Evolutionary conservation across 2,113 vertebrate species (phyloP), one percentile per base, ranked within the genome.

Genomic region (Myiozetetes cayanensis): DNA sequence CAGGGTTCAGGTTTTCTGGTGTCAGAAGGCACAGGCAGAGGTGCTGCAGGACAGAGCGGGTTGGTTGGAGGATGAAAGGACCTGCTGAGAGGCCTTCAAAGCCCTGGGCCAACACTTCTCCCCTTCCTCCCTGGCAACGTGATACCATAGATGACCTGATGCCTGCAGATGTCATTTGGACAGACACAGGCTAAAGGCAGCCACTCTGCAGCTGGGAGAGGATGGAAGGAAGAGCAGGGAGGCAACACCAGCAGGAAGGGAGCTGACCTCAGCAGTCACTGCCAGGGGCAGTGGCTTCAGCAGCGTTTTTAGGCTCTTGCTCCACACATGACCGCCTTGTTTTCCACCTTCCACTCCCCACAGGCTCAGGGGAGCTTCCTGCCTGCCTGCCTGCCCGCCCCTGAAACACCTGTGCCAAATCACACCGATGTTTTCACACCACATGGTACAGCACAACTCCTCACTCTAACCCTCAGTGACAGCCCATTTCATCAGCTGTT

Each of bases 21-120:
- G 91, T 89, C 56, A 28, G 89, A 55, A 93, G 61, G 17, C 76
- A 28, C 25, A 88, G 66, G 68, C 80, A 78, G 91, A 92, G 63
- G 83, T 88, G 92, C 63, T 44, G 87, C 5, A 35, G 17, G 90
- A 70, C 63, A 83, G 35, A 41, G 35, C 10, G 4, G 30, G 9
- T 70, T 75, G 93, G 78, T 66, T 24, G 49, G 37, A 61, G 63
- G 78, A 74, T 62, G 75, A 65, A 81, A 91, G 84, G 43, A 71
- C 61, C 77, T 85, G 93, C 72, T 6, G 39, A 94, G 85, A 84
- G 28, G 53, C 67, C 73, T 53, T 79, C 79, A 70, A 24, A 86
- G 61, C 46, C 72, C 58, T 27, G 65, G 68, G 76, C 83, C 73
- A 63, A 41, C 43, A 4, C 75, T 86, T 41, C 58, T 58, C 65